Base-by-base conservation (phyloP, 2,797 vertebrate species). In the Thamnophis elegans region DNA sequence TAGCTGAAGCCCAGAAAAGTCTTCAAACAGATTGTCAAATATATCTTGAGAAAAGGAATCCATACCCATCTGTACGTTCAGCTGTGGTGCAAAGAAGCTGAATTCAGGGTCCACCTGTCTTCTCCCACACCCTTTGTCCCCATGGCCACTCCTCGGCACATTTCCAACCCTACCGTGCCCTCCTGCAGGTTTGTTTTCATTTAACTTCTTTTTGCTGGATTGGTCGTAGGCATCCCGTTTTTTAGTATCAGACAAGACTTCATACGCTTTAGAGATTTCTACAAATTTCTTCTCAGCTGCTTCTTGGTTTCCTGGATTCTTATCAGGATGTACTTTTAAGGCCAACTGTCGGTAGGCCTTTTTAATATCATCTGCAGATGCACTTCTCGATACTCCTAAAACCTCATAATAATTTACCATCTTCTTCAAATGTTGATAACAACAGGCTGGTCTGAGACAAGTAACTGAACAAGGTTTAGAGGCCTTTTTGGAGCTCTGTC, bases 221-320 rank as follows among this genome's bases (percentile, higher is more conserved):
- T 82, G 94, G 54, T 95, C 92, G 55, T 91, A 94, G 65, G 68
- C 47, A 20, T 36, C 92, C 5, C 13, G 2, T 5, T 92, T 96
- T 94, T 92, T 68, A 25, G 93, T 58, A 94, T 91, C 94, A 85
- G 95, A 94, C 94, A 97, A 94, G 91, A 95, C 26, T 51, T 91
- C 87, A 26, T 93, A 95, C 18, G 92, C 94, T 92, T 96, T 92
- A 62, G 78, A 91, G 47, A 97, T 54, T 93, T 95, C 90, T 90
- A 93, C 94, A 91, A 96, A 96, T 94, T 95, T 97, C 96, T 98
- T 98, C 87, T 98, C 98, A 0, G 98, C 97, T 1, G 97, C 97
- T 92, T 98, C 97, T 1, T 97, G 98, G 88, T 98, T 98, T 93
- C 98, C 98, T 0, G 97, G 97, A 95, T 98, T 98, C 96, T 98